phyloP scores from a whole-genome alignment of 2,888 invertebrate species.

The Dermolepida albohirtum region DNA sequence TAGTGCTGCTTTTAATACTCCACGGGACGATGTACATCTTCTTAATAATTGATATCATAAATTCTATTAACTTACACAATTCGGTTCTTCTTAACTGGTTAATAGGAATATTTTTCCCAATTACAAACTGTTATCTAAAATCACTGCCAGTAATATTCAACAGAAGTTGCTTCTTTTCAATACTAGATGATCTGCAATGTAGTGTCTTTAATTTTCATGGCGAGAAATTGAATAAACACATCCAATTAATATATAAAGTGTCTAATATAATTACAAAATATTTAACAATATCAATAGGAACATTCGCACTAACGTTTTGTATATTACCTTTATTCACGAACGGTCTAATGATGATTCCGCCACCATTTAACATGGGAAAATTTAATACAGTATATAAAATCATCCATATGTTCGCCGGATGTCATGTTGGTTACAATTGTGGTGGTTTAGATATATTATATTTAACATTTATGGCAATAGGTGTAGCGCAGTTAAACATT shows the following conservation, averaged over 20 bases:
- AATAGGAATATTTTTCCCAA: slow-evolving; percentile 11
- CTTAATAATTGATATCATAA: slow-evolving; percentile 2
- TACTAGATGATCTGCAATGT: slow-evolving; percentile 1
- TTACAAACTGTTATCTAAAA: slow-evolving; percentile 14
- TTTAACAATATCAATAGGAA: slow-evolving; percentile 7
- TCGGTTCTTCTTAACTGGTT: slow-evolving; percentile 11
- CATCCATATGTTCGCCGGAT: slow-evolving; percentile 16
- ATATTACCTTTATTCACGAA: slow-evolving; percentile 15
- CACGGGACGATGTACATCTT: not conserved
- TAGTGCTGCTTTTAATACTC: not conserved
- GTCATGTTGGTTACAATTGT: slow-evolving; percentile 11
- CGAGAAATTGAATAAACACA: slow-evolving; percentile 8
- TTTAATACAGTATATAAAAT: slow-evolving; percentile 13
- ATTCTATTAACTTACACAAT: not conserved
- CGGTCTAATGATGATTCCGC: not conserved
- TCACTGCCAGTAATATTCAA: not conserved
- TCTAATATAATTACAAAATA: slow-evolving; percentile 15
- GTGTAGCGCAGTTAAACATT: slow-evolving; percentile 11
- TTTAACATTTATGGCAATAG: not conserved
- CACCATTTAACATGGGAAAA: slow-evolving; percentile 8
- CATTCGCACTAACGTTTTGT: slow-evolving; percentile 1
- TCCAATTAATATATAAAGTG: slow-evolving; percentile 3
- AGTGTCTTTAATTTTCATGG: slow-evolving; percentile 7
- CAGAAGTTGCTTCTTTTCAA: slow-evolving; percentile 9
- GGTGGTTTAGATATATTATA: slow-evolving; percentile 22